Evolutionary conservation across 2,113 vertebrate genomes (phyloP).

Genomic region (Hystrix cristata): DNA sequence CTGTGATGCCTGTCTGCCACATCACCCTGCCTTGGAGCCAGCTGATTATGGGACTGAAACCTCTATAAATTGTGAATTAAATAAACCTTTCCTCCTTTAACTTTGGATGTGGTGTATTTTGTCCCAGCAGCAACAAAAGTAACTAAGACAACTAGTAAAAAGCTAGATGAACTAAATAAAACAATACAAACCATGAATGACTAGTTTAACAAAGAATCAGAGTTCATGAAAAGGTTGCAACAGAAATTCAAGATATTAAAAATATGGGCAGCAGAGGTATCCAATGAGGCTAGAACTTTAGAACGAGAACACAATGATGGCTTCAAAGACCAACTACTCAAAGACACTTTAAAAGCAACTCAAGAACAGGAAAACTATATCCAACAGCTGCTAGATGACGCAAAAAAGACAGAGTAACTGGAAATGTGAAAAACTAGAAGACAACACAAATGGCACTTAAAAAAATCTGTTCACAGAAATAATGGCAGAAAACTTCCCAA

Average conservation of each 20-base stretch:
- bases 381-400: not conserved
- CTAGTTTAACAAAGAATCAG: not conserved
- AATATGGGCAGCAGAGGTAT: not conserved
- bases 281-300: no score
- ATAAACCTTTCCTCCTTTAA: no score
- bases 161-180: not conserved
- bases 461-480: not conserved
- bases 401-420: not conserved
- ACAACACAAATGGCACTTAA: not conserved
- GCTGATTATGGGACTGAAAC: no score
- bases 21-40: no score
- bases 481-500: not conserved
- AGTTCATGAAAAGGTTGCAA: not conserved
- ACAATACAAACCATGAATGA: not conserved
- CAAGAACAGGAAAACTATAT: not conserved
- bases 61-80: no score
- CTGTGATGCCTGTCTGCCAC: no score
- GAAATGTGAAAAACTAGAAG: not conserved
- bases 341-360: not conserved
- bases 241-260: not conserved
- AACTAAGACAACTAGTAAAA: not conserved
- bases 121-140: no score
- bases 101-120: no score
- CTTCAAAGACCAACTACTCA: not conserved
- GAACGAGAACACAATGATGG: no score